phyloP scores from a whole-genome alignment of 2,888 invertebrate species.

The Epinotia ramella region DNA sequence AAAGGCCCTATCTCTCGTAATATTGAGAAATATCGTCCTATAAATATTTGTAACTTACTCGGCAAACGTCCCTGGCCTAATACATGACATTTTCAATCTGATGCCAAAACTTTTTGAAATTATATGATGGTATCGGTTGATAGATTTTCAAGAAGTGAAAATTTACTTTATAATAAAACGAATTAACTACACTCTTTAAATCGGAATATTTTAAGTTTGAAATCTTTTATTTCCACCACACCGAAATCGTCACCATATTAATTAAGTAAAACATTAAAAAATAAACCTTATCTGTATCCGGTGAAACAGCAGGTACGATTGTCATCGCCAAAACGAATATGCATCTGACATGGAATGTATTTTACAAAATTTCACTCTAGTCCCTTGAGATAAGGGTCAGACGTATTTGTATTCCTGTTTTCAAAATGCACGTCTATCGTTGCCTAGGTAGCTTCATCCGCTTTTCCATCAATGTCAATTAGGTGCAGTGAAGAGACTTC shows the following conservation, averaged over 20 bases:
- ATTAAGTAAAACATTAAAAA: constrained; percentile 42
- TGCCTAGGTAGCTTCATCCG: constrained; percentile 62
- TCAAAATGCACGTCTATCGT: constrained; percentile 54
- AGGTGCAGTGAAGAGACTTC: constrained; percentile 77
- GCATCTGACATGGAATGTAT: constrained; percentile 17
- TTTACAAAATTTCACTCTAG: constrained; percentile 55
- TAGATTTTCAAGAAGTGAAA: neutral
- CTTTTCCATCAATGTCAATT: constrained; percentile 85
- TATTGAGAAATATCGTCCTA: no score
- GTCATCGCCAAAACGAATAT: constrained; percentile 49
- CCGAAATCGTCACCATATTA: constrained; percentile 38
- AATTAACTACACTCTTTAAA: neutral
- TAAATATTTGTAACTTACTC: neutral
- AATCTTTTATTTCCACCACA: constrained; percentile 58
- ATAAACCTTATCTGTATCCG: constrained; percentile 64
- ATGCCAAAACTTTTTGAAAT: neutral
- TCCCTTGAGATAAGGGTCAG: constrained; percentile 42
- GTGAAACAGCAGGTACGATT: constrained; percentile 60
- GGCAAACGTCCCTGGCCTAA: no score
- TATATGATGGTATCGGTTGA: neutral
- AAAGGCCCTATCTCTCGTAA: no score
- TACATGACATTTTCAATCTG: no score
- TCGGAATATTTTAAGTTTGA: constrained; percentile 33
- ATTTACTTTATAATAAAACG: neutral
- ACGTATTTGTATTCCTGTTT: constrained; percentile 51